These are phyloP conservation scores for Capreolus pygargus DNA, from an alignment of 2,113 vertebrate species.

Conservation along the genomic window DNA sequence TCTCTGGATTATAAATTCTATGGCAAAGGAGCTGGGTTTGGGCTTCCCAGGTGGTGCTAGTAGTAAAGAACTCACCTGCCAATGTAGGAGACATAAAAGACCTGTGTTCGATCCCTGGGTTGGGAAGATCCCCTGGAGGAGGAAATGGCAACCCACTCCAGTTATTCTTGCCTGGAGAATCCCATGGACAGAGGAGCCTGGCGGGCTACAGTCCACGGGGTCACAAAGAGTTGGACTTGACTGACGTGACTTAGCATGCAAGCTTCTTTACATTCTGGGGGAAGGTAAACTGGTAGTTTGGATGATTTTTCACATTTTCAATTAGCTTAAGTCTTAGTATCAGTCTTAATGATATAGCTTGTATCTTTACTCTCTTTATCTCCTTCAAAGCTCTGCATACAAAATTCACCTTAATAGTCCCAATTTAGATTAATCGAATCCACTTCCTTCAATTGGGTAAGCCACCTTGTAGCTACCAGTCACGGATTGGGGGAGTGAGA, in stretches of 20 bases:
- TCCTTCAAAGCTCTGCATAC: not conserved
- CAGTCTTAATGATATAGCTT: not conserved
- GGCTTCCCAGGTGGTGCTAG: too few species aligned
- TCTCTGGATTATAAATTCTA: not conserved
- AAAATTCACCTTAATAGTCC: not conserved
- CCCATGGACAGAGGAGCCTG: not conserved
- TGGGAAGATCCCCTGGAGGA: not conserved
- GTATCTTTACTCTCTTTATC: not conserved
- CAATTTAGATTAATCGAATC: not conserved
- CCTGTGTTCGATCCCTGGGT: not conserved
- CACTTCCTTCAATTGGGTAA: not conserved
- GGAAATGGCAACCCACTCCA: not conserved
- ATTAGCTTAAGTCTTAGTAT: not conserved
- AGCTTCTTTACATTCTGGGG: not conserved
- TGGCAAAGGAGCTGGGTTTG: not conserved
- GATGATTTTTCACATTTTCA: not conserved
- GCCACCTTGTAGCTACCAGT: not conserved
- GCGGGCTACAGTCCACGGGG: not conserved
- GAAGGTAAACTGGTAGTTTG: not conserved
- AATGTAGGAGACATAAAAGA: not conserved
- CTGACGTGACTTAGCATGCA: not conserved
- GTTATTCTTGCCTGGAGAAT: not conserved
- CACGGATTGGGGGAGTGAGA: not conserved
- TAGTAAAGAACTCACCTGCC: not conserved
- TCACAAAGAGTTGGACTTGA: not conserved